phyloP scores from a whole-genome alignment of 2,113 vertebrate species.

The Labeo catla region DNA sequence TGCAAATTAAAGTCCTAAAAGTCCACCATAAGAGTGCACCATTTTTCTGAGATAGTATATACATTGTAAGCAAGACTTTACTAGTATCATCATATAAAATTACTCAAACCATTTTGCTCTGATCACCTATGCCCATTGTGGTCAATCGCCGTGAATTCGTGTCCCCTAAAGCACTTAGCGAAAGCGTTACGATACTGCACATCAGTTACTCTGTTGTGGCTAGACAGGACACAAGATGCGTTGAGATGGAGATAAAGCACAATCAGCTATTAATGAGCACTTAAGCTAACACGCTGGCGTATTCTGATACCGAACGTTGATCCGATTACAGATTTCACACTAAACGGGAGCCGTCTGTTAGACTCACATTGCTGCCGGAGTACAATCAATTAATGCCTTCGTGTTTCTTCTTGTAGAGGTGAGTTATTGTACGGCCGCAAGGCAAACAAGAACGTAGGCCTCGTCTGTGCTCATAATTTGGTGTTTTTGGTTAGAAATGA shows the following conservation, averaged over 20 bases:
- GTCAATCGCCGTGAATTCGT: background rate
- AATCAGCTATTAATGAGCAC: constrained; percentile 53
- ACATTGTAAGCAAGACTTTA: background rate
- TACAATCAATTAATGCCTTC: background rate
- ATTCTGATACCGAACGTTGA: constrained; percentile 25
- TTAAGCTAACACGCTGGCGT: constrained; percentile 35
- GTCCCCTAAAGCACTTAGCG: constrained; percentile 18
- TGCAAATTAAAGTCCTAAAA: too few species aligned
- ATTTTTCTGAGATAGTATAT: background rate
- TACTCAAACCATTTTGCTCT: background rate
- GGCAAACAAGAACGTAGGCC: background rate
- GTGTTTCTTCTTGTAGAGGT: background rate
- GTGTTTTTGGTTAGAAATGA: background rate
- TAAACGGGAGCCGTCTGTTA: background rate
- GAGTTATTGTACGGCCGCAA: background rate
- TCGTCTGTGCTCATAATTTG: background rate
- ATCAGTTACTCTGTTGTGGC: constrained; percentile 32
- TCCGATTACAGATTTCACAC: constrained; percentile 39
- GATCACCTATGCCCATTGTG: background rate
- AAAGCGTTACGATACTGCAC: background rate
- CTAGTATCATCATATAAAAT: background rate
- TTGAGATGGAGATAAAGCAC: constrained; percentile 36
- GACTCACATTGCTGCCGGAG: constrained; percentile 1
- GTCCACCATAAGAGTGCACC: too few species aligned
- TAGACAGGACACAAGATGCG: constrained; percentile 38